Evolutionary conservation across 2,888 invertebrate species (phyloP).

Genomic region (Ectobius pallidus): DNA sequence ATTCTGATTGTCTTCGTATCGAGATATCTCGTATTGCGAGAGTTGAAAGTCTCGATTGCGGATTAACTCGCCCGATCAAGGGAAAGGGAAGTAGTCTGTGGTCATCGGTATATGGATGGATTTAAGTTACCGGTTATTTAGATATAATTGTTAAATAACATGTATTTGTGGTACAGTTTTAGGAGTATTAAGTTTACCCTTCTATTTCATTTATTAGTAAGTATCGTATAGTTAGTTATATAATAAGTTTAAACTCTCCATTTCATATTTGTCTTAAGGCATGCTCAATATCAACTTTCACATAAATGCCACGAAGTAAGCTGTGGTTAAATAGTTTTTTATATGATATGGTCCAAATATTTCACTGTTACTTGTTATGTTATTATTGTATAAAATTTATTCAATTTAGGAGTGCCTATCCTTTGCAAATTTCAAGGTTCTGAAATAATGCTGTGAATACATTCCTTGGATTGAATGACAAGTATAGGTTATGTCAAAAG

Average conservation of each 20-base stretch:
- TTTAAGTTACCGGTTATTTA: slow-evolving; percentile 28
- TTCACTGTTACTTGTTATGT: neutral
- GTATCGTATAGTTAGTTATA: slow-evolving; percentile 34
- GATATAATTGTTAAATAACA: slow-evolving; percentile 31
- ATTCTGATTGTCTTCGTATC: too few species aligned
- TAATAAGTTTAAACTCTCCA: neutral
- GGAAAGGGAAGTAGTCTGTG: neutral
- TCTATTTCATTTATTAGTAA: slow-evolving; percentile 46
- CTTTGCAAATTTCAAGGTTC: neutral
- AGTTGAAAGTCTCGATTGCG: neutral
- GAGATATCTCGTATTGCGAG: neutral
- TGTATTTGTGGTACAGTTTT: slow-evolving; percentile 26
- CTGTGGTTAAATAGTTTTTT: too few species aligned
- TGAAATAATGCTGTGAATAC: neutral
- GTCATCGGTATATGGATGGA: slow-evolving; percentile 16
- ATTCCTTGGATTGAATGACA: neutral
- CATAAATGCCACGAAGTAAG: neutral
- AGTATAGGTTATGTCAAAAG: neutral
- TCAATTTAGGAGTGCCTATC: neutral
- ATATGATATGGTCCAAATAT: neutral
- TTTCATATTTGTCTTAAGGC: neutral
- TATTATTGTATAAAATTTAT: neutral
- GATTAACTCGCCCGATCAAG: neutral
- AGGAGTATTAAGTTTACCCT: slow-evolving; percentile 43
- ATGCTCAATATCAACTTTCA: neutral